Percentiles rank a stretch among this genome's conserved stretches.
phyloP scores from a whole-genome alignment of 2,888 invertebrate genomes.

The Apocheima hispidaria region DNA sequence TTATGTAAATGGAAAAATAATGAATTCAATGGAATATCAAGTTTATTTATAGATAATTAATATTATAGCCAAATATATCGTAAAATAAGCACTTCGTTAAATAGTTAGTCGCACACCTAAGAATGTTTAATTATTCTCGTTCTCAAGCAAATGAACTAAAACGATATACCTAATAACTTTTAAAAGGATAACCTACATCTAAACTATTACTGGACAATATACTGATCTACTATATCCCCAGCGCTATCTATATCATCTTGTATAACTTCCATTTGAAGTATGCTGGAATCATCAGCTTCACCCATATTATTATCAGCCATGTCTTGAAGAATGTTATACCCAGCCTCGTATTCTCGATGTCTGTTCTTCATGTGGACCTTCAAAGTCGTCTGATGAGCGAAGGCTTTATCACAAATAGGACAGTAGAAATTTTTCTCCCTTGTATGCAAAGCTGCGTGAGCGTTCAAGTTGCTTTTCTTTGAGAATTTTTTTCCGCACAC shows the following conservation, averaged over 20 bases:
- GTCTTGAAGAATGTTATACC: constrained; percentile 50
- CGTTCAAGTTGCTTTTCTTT: constrained; percentile 86
- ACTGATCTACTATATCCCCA: constrained; percentile 47
- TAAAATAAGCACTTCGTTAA: no score
- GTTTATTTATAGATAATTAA: no score
- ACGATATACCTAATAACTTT: background rate
- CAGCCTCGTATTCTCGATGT: constrained; percentile 54
- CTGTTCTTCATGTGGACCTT: constrained; percentile 65
- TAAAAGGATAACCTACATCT: background rate
- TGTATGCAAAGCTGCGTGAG: constrained; percentile 86
- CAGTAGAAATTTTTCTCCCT: constrained; percentile 82
- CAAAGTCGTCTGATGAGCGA: constrained; percentile 74
- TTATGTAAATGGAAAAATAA: no score
- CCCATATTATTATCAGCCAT: constrained; percentile 49
- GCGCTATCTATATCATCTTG: constrained; percentile 60
- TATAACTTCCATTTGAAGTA: constrained; percentile 67
- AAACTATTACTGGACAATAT: constrained; percentile 3
- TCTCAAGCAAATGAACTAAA: no score
- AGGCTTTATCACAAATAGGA: constrained; percentile 83
- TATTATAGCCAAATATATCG: no score
- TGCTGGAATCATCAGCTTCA: constrained; percentile 40
- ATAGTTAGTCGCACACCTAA: no score
- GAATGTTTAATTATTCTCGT: no score
- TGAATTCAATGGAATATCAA: no score
- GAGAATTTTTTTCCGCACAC: constrained; percentile 87